Conservation (phyloP, 2,113 vertebrate genomes). For the Triplophysa rosa region DNA sequence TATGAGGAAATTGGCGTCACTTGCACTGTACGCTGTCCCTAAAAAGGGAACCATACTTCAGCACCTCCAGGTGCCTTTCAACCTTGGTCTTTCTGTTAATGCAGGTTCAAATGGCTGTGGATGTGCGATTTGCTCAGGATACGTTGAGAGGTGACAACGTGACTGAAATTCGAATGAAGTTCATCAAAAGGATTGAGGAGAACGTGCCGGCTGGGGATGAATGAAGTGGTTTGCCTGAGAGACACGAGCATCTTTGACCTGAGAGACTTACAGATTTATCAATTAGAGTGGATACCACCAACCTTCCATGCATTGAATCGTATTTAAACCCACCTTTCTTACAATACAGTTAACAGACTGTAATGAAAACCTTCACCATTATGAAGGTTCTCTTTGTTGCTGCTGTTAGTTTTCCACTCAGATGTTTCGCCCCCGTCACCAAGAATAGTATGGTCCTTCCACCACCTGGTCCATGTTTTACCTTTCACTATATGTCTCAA, state of each 20-base stretch:
- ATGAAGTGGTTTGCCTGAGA: conserved; percentile 65
- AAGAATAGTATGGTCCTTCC: neutral
- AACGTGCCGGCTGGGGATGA: conserved; percentile 96
- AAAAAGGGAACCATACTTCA: too few relatives aligned
- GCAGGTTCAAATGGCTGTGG: conserved; percentile 99
- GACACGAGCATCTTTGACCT: neutral
- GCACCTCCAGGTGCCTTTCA: neutral
- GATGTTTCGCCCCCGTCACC: neutral
- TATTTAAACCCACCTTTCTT: neutral
- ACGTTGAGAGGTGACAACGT: conserved; percentile 93
- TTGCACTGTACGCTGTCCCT: too few relatives aligned
- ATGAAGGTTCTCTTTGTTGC: conserved; percentile 1
- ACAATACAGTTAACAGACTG: neutral
- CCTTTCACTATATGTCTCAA: neutral
- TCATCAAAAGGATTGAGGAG: conserved; percentile 96
- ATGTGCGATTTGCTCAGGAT: conserved; percentile 93
- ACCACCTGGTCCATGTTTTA: conserved; percentile 6
- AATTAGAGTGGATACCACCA: conserved; percentile 10
- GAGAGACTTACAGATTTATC: conserved; percentile 23
- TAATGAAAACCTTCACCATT: neutral
- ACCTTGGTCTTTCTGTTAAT: neutral
- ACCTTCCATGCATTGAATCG: neutral
- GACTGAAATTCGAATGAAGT: conserved; percentile 97
- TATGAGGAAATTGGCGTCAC: too few relatives aligned
- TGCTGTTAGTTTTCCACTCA: neutral